These are phyloP conservation scores for Nephrotoma appendiculata DNA, from an alignment of 2,888 invertebrate genomes.

Conservation along the genomic window DNA sequence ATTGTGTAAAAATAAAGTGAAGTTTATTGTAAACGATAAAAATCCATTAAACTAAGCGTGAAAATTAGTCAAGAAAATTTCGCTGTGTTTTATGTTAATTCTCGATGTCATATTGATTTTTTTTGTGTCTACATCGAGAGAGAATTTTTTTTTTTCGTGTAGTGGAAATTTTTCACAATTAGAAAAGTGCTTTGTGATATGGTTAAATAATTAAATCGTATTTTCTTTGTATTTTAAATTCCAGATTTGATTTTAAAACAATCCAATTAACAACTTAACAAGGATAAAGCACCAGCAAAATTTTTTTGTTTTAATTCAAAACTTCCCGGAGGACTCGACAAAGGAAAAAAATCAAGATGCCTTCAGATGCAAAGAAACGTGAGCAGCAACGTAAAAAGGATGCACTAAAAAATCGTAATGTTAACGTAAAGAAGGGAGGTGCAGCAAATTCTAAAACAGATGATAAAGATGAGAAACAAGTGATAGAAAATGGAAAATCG, in stretches of 20 bases:
- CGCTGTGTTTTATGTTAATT: not conserved
- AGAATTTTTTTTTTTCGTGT: not conserved
- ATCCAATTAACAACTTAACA: not conserved
- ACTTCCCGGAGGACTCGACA: not conserved
- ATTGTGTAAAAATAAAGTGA: not conserved
- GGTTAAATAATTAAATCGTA: not conserved
- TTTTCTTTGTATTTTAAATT: not conserved
- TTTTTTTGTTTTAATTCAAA: not conserved
- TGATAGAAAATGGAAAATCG: conserved; percentile 51
- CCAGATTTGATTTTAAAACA: not conserved
- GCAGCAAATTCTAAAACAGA: conserved; percentile 34
- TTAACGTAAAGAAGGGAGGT: conserved; percentile 36
- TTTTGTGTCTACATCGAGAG: not conserved
- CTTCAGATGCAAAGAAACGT: conserved; percentile 97
- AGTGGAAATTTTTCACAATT: not conserved
- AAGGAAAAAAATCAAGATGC: conserved; percentile 48
- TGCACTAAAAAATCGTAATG: conserved; percentile 60
- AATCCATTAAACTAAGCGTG: not conserved
- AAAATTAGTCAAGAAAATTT: not conserved
- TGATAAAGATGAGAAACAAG: conserved; percentile 45
- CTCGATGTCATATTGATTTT: not conserved
- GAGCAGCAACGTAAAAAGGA: conserved; percentile 96
- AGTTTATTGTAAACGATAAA: not conserved
- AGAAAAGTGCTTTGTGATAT: not conserved
- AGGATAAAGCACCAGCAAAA: not conserved